Base-by-base conservation (phyloP, 1,140 invertebrate species). In the Drosophila hydei region DNA sequence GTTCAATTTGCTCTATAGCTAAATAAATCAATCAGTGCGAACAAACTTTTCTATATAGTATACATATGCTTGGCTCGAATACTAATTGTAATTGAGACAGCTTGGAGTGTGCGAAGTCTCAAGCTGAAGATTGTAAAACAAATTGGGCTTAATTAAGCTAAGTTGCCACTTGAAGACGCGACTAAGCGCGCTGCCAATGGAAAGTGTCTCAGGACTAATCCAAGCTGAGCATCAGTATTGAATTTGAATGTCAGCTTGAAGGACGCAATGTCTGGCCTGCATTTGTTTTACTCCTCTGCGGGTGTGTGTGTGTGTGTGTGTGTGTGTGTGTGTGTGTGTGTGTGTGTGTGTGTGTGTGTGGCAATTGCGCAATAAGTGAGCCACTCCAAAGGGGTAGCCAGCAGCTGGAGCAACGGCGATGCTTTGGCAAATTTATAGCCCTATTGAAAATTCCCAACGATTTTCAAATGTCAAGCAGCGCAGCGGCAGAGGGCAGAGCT, bases 311-410 rank as follows among this genome's bases (percentile, higher is more conserved):
- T n/a, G 18, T 52, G 50, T 38, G 5, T 12, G 48, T 12, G 12
- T 55, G 52, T 18, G 36, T 42, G 43, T 30, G 47, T 51, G 43
- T 36, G 36, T 56, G 18, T 9, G 14, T 27, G 33, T 30, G 25
- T 36, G 23, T 23, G 19, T 11, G 30, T 56, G 47, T 45, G 38
- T 43, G 52, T 21, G 51, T 9, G 36, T 43, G 59, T 72, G 70
- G 71, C 77, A 88, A 88, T 83, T 78, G 75, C 78, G 88, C 88
- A 88, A 87, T 78, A 87, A 87, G 88, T 88, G 83, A 81, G 71
- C 18, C 56, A 64, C 58, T 75, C 69, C 27, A 81, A 81, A 81
- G 65, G 65, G 74, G 67, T 54, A 8, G 48, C 30, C 43, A 33
- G 33, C 54, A 19, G 36, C 50, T 61, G 36, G 50, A 55, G 14